A percentile compares a stretch with the other conserved stretches of the same genome.
phyloP scores from a whole-genome alignment of 2,888 invertebrate genomes.

The Callosobruchus maculatus region DNA sequence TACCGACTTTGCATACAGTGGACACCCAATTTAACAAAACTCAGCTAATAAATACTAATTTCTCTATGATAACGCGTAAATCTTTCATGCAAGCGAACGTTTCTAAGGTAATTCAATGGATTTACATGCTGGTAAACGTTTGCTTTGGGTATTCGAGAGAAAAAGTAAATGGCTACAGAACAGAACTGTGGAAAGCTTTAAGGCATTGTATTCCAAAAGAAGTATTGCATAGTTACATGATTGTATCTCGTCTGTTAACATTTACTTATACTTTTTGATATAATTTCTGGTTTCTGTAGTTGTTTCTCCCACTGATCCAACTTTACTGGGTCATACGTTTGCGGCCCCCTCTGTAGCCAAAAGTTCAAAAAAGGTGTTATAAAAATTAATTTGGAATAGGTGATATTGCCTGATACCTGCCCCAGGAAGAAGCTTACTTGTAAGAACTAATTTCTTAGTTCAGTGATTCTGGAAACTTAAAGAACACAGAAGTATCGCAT shows the following conservation, averaged over 20 bases:
- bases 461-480: no score
- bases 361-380: no score
- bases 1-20: not conserved
- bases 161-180: not conserved
- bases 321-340: no score
- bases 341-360: no score
- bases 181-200: not conserved
- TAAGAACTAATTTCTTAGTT: no score
- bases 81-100: not conserved
- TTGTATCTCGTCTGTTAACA: not conserved
- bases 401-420: no score
- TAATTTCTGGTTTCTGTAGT: not conserved
- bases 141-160: not conserved
- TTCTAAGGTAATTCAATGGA: not conserved
- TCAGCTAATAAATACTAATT: not conserved
- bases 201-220: not conserved
- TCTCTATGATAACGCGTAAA: not conserved
- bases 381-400: no score
- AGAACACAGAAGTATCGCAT: no score
- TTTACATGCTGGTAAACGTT: not conserved
- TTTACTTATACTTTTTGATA: no score
- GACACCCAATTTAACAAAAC: not conserved
- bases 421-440: no score
- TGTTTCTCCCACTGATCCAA: no score
- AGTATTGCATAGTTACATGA: not conserved